Percentiles rank a stretch among this genome's conserved stretches.
phyloP scores from a whole-genome alignment of 2,888 invertebrate species.

The Nomada goodeniana region DNA sequence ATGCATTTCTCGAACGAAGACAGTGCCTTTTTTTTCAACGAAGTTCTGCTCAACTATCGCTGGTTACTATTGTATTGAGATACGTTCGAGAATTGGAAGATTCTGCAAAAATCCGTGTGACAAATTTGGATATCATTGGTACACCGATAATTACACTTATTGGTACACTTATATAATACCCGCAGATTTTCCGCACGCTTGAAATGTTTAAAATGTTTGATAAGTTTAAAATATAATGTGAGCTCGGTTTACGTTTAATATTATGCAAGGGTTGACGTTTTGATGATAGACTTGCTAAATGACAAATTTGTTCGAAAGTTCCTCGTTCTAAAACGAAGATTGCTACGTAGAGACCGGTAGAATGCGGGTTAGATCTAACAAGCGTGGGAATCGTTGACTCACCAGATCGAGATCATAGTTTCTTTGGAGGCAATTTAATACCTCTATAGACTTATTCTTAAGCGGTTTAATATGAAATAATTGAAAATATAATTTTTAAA shows the following conservation, averaged over 20 bases:
- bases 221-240: neutral
- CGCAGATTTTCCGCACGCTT: neutral
- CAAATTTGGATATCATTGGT: too few species aligned
- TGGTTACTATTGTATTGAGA: too few species aligned
- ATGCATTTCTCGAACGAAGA: neutral
- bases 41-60: too few species aligned
- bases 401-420: neutral
- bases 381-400: slow-evolving; percentile 9
- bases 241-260: neutral
- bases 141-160: too few species aligned
- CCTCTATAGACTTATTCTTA: too few species aligned
- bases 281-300: neutral
- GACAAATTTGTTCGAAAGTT: slow-evolving; percentile 4
- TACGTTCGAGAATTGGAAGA: too few species aligned
- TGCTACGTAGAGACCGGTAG: slow-evolving; percentile 8
- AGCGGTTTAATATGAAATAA: too few species aligned
- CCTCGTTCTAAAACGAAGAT: slow-evolving; percentile 11
- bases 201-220: neutral
- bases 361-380: slow-evolving; percentile 15
- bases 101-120: too few species aligned
- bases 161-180: too few species aligned
- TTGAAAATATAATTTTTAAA: too few species aligned
- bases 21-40: neutral
- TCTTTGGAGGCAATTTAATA: too few species aligned
- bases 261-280: neutral